Evolutionary conservation across 2,113 vertebrate species (phyloP).

Genomic region (Tachysurus fulvidraco): DNA sequence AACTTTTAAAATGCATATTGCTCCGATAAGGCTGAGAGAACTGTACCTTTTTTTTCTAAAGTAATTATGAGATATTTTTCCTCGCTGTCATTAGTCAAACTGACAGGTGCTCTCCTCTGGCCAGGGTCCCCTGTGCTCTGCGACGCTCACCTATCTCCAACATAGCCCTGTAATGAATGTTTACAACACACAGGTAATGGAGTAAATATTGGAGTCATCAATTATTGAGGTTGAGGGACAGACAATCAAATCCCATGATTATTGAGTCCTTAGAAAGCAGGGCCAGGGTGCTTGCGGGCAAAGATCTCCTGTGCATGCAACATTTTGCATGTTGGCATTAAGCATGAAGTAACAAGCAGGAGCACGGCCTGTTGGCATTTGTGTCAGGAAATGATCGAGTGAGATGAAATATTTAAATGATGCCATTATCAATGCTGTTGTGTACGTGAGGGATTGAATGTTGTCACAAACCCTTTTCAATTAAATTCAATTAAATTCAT

Average conservation of each 20-base stretch:
- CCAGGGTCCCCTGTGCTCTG: conserved; percentile 79
- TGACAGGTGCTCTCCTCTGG: conserved; percentile 82
- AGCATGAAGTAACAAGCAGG: conserved; percentile 11
- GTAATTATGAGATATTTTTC: conserved; percentile 83
- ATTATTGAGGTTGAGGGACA: conserved; percentile 85
- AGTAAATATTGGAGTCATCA: conserved; percentile 93
- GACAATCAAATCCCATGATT: conserved; percentile 84
- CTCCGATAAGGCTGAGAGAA: conserved; percentile 74
- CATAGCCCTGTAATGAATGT: conserved; percentile 83
- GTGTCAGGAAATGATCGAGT: conserved; percentile 26
- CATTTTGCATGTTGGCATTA: conserved; percentile 32
- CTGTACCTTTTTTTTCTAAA: conserved; percentile 80
- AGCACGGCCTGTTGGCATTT: conserved; percentile 38
- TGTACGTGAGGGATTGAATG: not conserved
- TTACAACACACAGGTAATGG: conserved; percentile 89
- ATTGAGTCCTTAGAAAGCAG: conserved; percentile 75
- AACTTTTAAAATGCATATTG: conserved; percentile 81
- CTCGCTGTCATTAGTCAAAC: conserved; percentile 85
- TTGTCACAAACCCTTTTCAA: conserved; percentile 53
- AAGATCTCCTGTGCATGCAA: conserved; percentile 20
- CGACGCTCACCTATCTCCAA: conserved; percentile 81
- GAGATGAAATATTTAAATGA: conserved; percentile 59
- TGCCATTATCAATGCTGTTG: conserved; percentile 62
- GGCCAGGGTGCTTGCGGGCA: conserved; percentile 35
- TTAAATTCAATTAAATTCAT: conserved; percentile 40